A percentile compares a stretch with the other conserved stretches of the same genome.
Conservation (phyloP, 2,797 vertebrate species). For the Sitta carolinensis region DNA sequence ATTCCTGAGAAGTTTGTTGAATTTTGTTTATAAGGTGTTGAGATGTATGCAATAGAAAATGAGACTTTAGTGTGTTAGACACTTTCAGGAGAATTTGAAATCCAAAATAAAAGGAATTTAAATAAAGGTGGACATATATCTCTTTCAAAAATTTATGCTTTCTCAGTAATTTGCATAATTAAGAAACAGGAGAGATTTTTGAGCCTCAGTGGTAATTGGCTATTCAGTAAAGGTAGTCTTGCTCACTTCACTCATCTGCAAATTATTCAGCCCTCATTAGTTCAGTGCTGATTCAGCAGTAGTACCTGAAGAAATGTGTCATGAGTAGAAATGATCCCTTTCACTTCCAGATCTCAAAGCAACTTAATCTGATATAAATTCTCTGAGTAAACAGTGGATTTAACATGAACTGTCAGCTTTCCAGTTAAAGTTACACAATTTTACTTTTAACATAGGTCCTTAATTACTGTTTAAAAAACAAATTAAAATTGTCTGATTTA, state of each 20-base stretch:
- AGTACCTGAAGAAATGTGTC: background rate
- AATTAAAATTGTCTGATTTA: background rate
- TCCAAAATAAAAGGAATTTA: background rate
- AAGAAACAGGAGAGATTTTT: background rate
- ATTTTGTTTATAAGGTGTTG: background rate
- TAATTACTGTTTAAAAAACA: background rate
- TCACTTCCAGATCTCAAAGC: background rate
- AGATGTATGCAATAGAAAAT: background rate
- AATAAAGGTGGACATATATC: background rate
- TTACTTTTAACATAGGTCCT: background rate
- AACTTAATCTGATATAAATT: background rate
- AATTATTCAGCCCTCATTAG: slow-evolving; percentile 35
- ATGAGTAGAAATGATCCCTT: background rate
- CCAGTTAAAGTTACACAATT: background rate
- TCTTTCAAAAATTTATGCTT: no score
- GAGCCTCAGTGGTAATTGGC: background rate
- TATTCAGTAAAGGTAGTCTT: slow-evolving; percentile 7
- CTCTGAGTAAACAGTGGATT: background rate
- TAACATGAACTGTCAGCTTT: background rate
- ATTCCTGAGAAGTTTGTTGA: background rate
- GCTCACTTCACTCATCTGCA: background rate
- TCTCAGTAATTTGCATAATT: background rate
- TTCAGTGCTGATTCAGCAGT: slow-evolving; percentile 19
- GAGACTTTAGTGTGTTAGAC: background rate
- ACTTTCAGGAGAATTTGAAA: background rate